Percentiles rank a stretch among this genome's conserved stretches.
Conservation (phyloP, 2,888 invertebrate species). For the Junonia oenone region DNA sequence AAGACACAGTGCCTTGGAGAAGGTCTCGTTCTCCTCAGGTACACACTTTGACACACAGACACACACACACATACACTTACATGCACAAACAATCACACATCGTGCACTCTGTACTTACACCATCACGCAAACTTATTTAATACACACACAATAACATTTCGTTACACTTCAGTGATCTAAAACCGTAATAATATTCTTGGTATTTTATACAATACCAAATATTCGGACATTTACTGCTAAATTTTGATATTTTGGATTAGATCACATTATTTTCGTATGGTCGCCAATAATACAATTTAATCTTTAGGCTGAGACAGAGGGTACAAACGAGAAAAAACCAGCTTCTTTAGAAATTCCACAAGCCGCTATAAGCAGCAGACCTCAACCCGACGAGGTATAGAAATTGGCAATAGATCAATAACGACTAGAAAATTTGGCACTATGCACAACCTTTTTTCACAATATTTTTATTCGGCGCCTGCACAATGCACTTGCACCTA, state of each 20-base stretch:
- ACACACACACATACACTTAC: conserved; percentile 8
- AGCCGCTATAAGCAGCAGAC: conserved; percentile 57
- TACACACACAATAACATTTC: neutral
- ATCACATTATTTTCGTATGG: conserved; percentile 44
- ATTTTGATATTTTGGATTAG: conserved; percentile 1
- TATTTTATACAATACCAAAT: neutral
- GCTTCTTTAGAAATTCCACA: conserved; percentile 61
- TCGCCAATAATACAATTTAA: conserved; percentile 64
- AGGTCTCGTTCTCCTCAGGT: conserved; percentile 65
- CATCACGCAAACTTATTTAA: neutral
- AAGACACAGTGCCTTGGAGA: conserved; percentile 59
- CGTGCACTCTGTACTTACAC: conserved; percentile 7
- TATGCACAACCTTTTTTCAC: conserved; percentile 41
- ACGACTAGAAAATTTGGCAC: conserved; percentile 36
- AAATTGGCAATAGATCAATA: conserved; percentile 41
- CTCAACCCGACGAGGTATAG: conserved; percentile 66
- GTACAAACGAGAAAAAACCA: conserved; percentile 52
- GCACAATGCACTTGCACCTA: conserved; percentile 38
- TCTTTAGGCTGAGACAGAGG: conserved; percentile 68
- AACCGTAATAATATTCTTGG: neutral
- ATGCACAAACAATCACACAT: conserved; percentile 12
- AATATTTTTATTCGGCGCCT: conserved; percentile 26
- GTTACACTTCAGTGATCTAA: neutral
- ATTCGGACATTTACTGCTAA: neutral
- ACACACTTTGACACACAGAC: conserved; percentile 30